phyloP scores from a whole-genome alignment of 1,140 invertebrate species.

The Pogonus chalceus region DNA sequence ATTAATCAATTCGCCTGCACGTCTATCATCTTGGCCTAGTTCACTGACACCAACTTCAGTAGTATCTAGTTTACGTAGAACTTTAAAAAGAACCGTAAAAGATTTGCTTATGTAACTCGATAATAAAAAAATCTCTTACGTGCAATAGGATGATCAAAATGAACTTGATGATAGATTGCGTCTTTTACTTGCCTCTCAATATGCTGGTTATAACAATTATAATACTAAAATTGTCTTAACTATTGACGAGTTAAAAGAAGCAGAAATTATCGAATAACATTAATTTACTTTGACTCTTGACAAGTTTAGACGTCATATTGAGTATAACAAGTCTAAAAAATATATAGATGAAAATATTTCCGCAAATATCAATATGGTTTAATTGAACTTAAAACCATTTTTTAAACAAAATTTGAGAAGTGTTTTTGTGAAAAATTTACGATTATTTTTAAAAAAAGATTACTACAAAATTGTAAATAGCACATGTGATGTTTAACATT shows the following conservation, averaged over 20 bases:
- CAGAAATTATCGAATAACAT: conserved; percentile 17
- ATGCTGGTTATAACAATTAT: conserved; percentile 27
- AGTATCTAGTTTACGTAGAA: no score
- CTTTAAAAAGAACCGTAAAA: background rate
- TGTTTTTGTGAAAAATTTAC: no score
- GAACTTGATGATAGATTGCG: conserved; percentile 30
- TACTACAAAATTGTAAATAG: no score
- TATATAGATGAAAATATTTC: background rate
- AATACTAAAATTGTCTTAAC: conserved; percentile 34
- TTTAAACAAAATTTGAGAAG: no score
- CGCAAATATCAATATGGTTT: no score
- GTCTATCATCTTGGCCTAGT: background rate
- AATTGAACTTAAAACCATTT: no score
- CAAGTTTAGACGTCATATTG: conserved; percentile 17
- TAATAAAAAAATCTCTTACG: conserved; percentile 20
- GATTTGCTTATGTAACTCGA: background rate
- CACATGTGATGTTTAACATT: no score
- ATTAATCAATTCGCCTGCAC: background rate
- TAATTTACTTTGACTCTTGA: conserved; percentile 18
- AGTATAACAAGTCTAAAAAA: background rate
- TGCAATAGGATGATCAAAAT: conserved; percentile 32
- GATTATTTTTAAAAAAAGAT: no score
- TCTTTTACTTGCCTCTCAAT: conserved; percentile 26
- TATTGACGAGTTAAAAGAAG: conserved; percentile 29
- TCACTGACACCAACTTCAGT: no score